Percentiles rank a stretch among this genome's conserved stretches.
phyloP scores from a whole-genome alignment of 2,888 invertebrate species.

The Macrosiphum euphorbiae region DNA sequence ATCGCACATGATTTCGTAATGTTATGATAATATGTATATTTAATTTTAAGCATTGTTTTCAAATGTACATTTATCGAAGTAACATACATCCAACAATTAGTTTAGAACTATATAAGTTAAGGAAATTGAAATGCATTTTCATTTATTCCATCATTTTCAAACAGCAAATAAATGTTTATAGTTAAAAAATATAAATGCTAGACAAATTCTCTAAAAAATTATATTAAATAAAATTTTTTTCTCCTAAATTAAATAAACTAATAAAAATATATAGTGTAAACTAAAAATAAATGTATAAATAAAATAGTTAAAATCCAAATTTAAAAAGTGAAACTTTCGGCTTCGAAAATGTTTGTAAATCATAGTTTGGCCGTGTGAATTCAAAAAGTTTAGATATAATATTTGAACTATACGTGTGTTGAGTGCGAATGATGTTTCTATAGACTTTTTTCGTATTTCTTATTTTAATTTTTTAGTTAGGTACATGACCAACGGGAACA shows the following conservation, averaged over 20 bases:
- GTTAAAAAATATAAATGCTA: background rate
- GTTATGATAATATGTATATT: background rate
- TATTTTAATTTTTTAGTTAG: background rate
- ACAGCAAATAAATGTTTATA: background rate
- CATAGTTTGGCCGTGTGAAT: background rate
- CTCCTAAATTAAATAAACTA: background rate
- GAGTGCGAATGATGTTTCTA: background rate
- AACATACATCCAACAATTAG: background rate
- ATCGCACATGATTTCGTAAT: background rate
- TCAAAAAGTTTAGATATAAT: background rate
- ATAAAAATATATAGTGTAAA: background rate
- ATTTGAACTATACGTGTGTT: background rate
- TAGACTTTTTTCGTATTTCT: background rate
- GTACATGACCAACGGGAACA: background rate
- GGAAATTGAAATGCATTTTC: background rate
- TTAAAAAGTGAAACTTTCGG: background rate
- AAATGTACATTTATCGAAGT: background rate
- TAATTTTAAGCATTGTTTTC: slow-evolving; percentile 9
- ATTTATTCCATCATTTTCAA: background rate
- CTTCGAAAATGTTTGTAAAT: background rate
- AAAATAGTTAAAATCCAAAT: background rate
- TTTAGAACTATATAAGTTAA: background rate
- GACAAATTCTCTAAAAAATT: background rate
- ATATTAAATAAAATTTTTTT: background rate
- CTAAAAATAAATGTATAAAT: background rate